These are phyloP conservation scores for Drosophila arawakana DNA, from an alignment of 1,140 invertebrate species.

Conservation along the genomic window DNA sequence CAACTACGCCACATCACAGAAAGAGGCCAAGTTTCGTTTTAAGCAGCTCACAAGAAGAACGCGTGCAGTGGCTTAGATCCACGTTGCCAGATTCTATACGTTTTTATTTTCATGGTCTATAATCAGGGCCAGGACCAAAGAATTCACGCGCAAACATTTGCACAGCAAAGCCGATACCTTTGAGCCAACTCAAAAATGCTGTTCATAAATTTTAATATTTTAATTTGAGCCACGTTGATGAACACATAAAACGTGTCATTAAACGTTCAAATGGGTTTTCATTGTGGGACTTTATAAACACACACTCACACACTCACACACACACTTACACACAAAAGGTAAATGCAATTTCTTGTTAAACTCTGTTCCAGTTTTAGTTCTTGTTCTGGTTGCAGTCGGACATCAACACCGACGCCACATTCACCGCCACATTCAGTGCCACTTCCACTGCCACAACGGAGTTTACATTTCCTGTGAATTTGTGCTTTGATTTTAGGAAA, in stretches of 20 bases:
- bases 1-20: constrained; percentile 73
- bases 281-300: constrained; percentile 48
- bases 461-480: constrained; percentile 81
- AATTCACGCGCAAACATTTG: constrained; percentile 59
- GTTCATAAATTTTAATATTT: constrained; percentile 83
- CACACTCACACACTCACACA: too few species aligned
- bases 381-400: constrained; percentile 36
- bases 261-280: constrained; percentile 38
- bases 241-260: constrained; percentile 73
- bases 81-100: constrained; percentile 68
- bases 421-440: constrained; percentile 31
- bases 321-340: constrained; percentile 8
- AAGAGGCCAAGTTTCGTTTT: constrained; percentile 65
- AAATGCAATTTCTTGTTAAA: constrained; percentile 67
- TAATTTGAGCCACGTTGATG: constrained; percentile 73
- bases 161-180: constrained; percentile 10
- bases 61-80: constrained; percentile 58
- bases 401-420: constrained; percentile 15
- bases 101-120: constrained; percentile 42
- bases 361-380: constrained; percentile 46
- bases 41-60: constrained; percentile 54
- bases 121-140: constrained; percentile 46
- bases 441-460: constrained; percentile 62
- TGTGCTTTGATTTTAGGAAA: constrained; percentile 82
- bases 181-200: constrained; percentile 30